phyloP scores from a whole-genome alignment of 2,888 invertebrate genomes.

The Drosophila rellima region DNA sequence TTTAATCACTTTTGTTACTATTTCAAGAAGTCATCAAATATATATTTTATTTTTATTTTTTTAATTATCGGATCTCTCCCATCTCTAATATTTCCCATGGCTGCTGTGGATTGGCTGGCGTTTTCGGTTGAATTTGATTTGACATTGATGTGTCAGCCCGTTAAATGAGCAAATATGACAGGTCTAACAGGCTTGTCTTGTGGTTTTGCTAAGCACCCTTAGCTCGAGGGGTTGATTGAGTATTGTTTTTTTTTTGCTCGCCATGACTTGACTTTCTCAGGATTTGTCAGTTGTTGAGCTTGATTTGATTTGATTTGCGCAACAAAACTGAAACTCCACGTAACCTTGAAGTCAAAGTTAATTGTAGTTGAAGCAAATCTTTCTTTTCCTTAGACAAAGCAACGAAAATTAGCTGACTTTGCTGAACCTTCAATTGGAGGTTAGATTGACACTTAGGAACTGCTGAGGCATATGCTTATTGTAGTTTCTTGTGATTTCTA shows the following conservation, averaged over 20 bases:
- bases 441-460: constrained; percentile 16
- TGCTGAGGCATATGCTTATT: constrained; percentile 8
- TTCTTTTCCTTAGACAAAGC: constrained; percentile 21
- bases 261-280: constrained; percentile 68
- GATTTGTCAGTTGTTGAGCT: constrained; percentile 72
- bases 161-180: constrained; percentile 83
- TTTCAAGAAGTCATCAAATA: too few species aligned
- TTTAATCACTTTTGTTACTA: too few species aligned
- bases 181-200: constrained; percentile 63
- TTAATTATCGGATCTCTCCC: not conserved
- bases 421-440: constrained; percentile 52
- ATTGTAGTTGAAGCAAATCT: constrained; percentile 59
- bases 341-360: constrained; percentile 62
- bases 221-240: constrained; percentile 62
- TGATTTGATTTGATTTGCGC: constrained; percentile 61
- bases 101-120: constrained; percentile 39
- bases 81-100: constrained; percentile 13
- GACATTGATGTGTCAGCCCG: constrained; percentile 84
- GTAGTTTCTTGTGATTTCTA: constrained; percentile 7
- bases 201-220: constrained; percentile 48
- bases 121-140: constrained; percentile 67
- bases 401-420: constrained; percentile 48
- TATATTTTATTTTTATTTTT: too few species aligned
- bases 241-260: constrained; percentile 57
- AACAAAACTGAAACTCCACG: constrained; percentile 22